A percentile compares a stretch with the other conserved stretches of the same genome.
These are phyloP conservation scores for Lasioglossum oenotherae DNA, from an alignment of 2,888 invertebrate species.

Conservation along the genomic window DNA sequence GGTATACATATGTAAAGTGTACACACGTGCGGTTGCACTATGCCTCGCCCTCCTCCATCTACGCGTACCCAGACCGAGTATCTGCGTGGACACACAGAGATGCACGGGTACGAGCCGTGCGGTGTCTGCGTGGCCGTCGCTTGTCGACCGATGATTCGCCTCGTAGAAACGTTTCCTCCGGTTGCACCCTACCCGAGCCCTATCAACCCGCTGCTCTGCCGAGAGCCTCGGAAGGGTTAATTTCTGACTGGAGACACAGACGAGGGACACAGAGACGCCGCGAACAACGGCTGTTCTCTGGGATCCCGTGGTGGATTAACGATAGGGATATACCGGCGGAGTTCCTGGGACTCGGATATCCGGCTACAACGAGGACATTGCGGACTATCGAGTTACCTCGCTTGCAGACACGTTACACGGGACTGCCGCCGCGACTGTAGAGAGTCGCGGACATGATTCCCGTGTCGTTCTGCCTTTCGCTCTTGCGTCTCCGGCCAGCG, in stretches of 20 bases:
- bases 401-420: conserved; percentile 14
- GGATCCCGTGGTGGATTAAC: conserved; percentile 9
- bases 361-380: conserved; percentile 15
- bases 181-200: conserved; percentile 11
- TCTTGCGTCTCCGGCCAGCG: not conserved
- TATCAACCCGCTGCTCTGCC: not conserved
- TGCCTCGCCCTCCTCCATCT: conserved; percentile 34
- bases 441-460: not conserved
- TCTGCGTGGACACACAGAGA: conserved; percentile 8
- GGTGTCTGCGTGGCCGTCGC: conserved; percentile 31
- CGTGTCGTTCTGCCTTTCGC: not conserved
- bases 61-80: not conserved
- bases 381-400: conserved; percentile 12
- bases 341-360: conserved; percentile 40
- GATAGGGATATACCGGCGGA: conserved; percentile 45
- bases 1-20: conserved; percentile 66
- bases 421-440: conserved; percentile 9
- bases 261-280: conserved; percentile 9
- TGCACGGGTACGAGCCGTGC: not conserved
- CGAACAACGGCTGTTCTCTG: conserved; percentile 1
- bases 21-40: conserved; percentile 61
- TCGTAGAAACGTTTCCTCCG: conserved; percentile 52
- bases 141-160: conserved; percentile 54
- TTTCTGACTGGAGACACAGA: conserved; percentile 41
- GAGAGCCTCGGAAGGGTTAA: conserved; percentile 42